Evolutionary conservation across 2,113 vertebrate species (phyloP).

Genomic region (Trogon melanurus): DNA sequence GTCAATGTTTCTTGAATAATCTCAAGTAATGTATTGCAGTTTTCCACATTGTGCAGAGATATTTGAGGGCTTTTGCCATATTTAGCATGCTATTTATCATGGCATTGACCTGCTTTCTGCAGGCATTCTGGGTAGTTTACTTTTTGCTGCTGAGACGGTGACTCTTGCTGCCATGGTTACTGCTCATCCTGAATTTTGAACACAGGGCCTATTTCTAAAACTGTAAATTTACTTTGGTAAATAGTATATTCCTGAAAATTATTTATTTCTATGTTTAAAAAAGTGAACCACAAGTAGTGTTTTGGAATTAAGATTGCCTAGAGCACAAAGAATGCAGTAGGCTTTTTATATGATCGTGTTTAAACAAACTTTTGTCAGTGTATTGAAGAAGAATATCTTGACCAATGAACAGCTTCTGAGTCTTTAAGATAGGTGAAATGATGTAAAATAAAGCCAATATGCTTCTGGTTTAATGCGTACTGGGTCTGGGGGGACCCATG

Average conservation of each 20-base stretch:
- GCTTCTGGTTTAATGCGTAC: not conserved
- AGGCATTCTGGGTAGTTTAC: not conserved
- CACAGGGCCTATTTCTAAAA: not conserved
- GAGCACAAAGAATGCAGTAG: not conserved
- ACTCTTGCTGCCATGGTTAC: not conserved
- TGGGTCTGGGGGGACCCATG: rapidly evolving
- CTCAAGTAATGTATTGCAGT: not conserved
- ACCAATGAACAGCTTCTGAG: not conserved
- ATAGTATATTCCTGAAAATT: not conserved
- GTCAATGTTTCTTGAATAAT: not conserved
- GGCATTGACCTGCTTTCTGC: not conserved
- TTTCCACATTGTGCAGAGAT: not conserved
- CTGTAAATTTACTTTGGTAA: not conserved
- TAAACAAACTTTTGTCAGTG: not conserved
- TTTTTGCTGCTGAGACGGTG: not conserved
- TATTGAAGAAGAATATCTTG: not conserved
- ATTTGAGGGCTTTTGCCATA: not conserved
- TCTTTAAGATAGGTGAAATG: not conserved
- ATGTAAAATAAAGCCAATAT: not conserved
- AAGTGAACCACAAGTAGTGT: not conserved
- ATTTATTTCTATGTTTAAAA: not conserved
- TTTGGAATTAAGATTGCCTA: not conserved
- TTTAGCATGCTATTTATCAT: not conserved
- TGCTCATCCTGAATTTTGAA: not conserved
- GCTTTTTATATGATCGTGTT: not conserved